A percentile compares a stretch with the other conserved stretches of the same genome.
These are phyloP conservation scores for Tauraco hartlaubi DNA, from an alignment of 2,797 vertebrate species.

Conservation along the genomic window DNA sequence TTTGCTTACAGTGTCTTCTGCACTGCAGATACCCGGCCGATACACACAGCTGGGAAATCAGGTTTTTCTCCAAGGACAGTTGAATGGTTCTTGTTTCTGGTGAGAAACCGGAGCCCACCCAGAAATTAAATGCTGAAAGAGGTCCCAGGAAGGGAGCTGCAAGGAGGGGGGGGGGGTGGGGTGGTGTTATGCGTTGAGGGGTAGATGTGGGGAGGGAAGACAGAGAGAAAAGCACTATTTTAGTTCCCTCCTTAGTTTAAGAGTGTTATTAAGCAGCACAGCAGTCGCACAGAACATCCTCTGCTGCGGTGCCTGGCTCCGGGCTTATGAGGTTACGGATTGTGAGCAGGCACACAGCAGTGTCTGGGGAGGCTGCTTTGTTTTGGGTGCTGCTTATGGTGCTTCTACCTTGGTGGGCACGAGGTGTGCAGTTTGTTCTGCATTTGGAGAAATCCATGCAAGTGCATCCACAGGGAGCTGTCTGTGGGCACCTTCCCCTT, in stretches of 20 bases:
- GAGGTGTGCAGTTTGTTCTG: neutral
- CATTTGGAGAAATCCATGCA: neutral
- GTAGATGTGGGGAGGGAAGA: neutral
- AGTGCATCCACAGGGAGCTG: rapidly evolving
- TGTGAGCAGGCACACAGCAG: neutral
- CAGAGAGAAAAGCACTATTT: neutral
- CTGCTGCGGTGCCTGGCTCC: neutral
- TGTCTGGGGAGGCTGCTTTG: neutral
- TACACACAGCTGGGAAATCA: conserved; percentile 23
- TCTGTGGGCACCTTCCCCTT: neutral
- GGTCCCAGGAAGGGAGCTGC: neutral
- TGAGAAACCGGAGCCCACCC: neutral
- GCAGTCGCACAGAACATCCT: neutral
- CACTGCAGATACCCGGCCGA: conserved; percentile 1
- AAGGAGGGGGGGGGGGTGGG: neutral
- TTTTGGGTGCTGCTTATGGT: neutral
- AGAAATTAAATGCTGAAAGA: neutral
- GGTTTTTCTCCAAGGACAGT: neutral
- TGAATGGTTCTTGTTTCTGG: neutral
- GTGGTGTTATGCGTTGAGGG: rapidly evolving
- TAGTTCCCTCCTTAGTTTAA: neutral
- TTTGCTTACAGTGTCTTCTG: conserved; percentile 44
- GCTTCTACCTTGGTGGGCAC: neutral
- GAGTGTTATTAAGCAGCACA: neutral
- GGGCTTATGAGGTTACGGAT: neutral